phyloP scores from a whole-genome alignment of 2,888 invertebrate genomes.

The Spisula solida region DNA sequence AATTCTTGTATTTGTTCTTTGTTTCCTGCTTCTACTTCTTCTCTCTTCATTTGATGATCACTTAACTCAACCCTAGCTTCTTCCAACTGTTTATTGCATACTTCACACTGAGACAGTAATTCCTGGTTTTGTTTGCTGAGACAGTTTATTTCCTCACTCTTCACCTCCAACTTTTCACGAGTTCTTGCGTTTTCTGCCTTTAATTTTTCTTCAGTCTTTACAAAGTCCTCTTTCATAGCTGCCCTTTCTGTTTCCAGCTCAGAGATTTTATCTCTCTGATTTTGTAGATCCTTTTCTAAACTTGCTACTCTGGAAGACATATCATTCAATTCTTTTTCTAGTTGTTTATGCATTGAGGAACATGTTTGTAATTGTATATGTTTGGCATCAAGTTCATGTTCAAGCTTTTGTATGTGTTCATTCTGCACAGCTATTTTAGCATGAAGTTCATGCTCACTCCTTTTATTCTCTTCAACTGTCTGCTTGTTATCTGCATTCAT shows the following conservation, averaged over 20 bases:
- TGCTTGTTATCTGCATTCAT: neutral
- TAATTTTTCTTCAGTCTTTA: neutral
- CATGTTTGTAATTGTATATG: neutral
- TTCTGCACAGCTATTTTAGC: neutral
- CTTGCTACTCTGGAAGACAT: neutral
- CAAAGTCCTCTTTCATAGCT: neutral
- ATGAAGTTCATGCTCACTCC: neutral
- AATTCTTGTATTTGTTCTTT: constrained; percentile 23
- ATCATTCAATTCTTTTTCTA: neutral
- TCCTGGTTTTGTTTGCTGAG: constrained; percentile 31
- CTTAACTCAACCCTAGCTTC: neutral
- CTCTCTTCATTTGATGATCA: constrained; percentile 23
- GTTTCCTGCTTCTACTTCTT: constrained; percentile 5
- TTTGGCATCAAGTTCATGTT: constrained; percentile 23
- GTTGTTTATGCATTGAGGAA: neutral
- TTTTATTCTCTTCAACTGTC: neutral
- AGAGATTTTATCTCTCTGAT: constrained; percentile 7
- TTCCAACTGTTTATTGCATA: constrained; percentile 40
- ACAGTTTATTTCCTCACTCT: neutral
- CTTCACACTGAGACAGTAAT: constrained; percentile 35
- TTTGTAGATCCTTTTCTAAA: neutral
- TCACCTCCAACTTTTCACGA: neutral
- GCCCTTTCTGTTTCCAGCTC: neutral
- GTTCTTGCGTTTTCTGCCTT: neutral
- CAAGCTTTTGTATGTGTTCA: constrained; percentile 22